These are phyloP conservation scores for Frankliniella intonsa DNA, from an alignment of 2,888 invertebrate species.

Conservation along the genomic window DNA sequence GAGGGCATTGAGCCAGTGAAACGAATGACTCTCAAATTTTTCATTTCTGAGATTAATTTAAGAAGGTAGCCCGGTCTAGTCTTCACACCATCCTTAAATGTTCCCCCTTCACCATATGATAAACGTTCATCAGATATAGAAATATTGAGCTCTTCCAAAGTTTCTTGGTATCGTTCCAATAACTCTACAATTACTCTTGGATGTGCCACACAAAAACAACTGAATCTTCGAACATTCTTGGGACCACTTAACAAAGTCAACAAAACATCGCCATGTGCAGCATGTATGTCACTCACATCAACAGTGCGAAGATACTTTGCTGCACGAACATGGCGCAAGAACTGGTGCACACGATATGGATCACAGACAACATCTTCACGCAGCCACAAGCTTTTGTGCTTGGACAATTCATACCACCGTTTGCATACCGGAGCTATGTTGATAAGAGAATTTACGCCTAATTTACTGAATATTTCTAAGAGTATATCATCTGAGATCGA, in stretches of 20 bases:
- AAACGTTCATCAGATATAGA: background rate
- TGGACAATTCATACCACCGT: slow-evolving; percentile 6
- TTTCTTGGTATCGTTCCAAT: background rate
- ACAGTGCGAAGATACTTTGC: background rate
- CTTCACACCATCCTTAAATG: slow-evolving; percentile 5
- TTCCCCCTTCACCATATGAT: background rate
- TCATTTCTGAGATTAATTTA: background rate
- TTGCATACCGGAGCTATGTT: background rate
- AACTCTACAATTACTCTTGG: slow-evolving; percentile 3
- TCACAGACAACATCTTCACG: background rate
- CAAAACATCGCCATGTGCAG: slow-evolving; percentile 1
- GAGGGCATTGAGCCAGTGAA: slow-evolving; percentile 3
- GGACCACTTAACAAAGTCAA: background rate
- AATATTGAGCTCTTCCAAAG: background rate
- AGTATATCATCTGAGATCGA: background rate
- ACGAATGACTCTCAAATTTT: background rate
- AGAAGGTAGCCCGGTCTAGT: background rate
- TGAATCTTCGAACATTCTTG: background rate
- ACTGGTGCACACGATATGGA: background rate
- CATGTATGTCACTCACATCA: slow-evolving; percentile 12
- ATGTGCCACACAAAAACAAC: background rate
- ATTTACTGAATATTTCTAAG: background rate
- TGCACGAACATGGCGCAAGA: background rate
- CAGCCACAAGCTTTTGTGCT: slow-evolving; percentile 6
- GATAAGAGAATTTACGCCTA: background rate